Base-by-base conservation (phyloP, 2,888 invertebrate genomes). In the Ectemnius continuus region DNA sequence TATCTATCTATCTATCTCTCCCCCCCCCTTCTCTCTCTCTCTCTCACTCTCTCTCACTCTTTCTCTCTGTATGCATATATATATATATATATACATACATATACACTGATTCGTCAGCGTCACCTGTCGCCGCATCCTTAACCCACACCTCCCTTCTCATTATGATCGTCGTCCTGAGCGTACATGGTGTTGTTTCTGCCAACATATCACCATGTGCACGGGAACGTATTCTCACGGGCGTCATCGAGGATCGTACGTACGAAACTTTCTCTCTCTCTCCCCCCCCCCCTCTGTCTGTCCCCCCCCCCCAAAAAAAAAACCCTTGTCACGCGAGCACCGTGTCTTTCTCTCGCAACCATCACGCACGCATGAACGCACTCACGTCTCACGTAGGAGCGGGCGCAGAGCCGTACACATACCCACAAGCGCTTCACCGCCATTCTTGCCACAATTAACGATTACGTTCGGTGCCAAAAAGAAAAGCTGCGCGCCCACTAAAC, bases 241-340 rank as follows among this genome's bases (percentile, higher is more conserved):
- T 8, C 36, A 36, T 36, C 36, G 36, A 36, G 36, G 36, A 70
- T 60, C 70, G 62, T 60, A 70, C 66, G 45, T 70, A 67, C 69
- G 47, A 52, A 23, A 20, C 46, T 59, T 47, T 36, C 36, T 36
- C 36, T 36, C 36, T 36, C 4, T 36, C 52, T 14, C 52, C n/a
- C 48, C 4, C 48, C 4, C 13, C 1, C 48, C 4, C 11, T 48
- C 48, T 48, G 2, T 48, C 75, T 73, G 78, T 75, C 70, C 4
- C 48, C 4, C 52, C n/a, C 52, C n/a, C 52, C 16, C 52, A 23
- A 20, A 1, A n/a, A 16, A 23, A 20, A 1, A n/a, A 16, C 16
- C 75, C 71, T 76, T 80, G 73, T 79, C 84, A 72, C 70, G 64
- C 82, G 87, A 87, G 84, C 87, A 88, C 86, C 75, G 78, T 78